A percentile compares a stretch with the other conserved stretches of the same genome.
Conservation (phyloP, 2,797 vertebrate species). For the Syngnathus rostellatus region DNA sequence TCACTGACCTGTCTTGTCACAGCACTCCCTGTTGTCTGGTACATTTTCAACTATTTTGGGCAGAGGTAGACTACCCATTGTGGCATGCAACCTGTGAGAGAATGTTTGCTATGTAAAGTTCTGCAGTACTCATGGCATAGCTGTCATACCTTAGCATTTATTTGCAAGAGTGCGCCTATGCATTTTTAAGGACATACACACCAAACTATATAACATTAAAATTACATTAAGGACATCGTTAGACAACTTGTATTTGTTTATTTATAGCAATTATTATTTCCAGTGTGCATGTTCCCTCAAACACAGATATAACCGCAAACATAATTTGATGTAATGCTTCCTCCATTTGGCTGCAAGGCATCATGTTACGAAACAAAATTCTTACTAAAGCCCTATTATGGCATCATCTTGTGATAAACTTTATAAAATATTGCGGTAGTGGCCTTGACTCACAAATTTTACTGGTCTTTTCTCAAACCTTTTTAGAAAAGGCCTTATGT, state of each 20-base stretch:
- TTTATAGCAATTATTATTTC: neutral
- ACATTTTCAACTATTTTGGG: conserved; percentile 27
- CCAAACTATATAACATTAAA: neutral
- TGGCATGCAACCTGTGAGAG: neutral
- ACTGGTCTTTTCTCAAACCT: neutral
- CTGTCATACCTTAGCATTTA: neutral
- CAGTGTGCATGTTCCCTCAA: conserved; percentile 27
- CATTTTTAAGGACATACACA: neutral
- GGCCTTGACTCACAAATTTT: neutral
- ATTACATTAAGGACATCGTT: neutral
- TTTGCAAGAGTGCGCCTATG: neutral
- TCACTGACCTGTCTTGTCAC: conserved; percentile 50
- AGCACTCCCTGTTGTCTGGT: conserved; percentile 26
- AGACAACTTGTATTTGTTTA: neutral
- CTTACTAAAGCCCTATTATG: neutral
- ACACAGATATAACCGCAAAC: conserved; percentile 7
- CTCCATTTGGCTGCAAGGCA: conserved; percentile 11
- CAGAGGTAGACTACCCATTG: conserved; percentile 6
- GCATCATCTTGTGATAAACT: too few species aligned
- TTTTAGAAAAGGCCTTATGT: neutral
- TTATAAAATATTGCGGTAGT: neutral
- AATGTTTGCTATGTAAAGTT: neutral
- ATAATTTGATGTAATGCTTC: conserved; percentile 12
- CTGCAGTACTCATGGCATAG: neutral
- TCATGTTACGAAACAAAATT: neutral